phyloP scores from a whole-genome alignment of 1,140 invertebrate species.

The Drosophila yakuba region DNA sequence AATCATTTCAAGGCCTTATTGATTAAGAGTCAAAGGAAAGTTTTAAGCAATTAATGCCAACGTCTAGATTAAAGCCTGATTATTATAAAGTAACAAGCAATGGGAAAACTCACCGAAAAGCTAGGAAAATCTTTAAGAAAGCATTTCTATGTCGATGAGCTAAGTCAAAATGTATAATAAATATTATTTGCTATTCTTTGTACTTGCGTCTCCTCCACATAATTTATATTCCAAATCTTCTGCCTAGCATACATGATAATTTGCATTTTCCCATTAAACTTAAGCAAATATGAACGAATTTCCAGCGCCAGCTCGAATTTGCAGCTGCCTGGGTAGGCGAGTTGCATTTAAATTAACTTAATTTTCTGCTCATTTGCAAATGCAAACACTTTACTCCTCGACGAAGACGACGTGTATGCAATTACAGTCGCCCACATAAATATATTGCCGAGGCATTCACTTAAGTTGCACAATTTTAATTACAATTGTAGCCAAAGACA shows the following conservation, averaged over 20 bases:
- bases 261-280: slow-evolving; percentile 6
- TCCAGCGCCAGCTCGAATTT: slow-evolving; percentile 8
- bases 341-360: slow-evolving; percentile 67
- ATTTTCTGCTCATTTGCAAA: slow-evolving; percentile 70
- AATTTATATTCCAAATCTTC: not conserved
- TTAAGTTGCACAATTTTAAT: slow-evolving; percentile 65
- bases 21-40: slow-evolving; percentile 26
- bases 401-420: slow-evolving; percentile 12
- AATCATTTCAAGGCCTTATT: slow-evolving; percentile 15
- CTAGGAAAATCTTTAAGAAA: no score
- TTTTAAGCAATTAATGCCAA: slow-evolving; percentile 13
- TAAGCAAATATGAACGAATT: slow-evolving; percentile 11
- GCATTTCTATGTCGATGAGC: no score
- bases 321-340: slow-evolving; percentile 24
- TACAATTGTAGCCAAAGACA: slow-evolving; percentile 51
- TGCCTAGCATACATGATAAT: not conserved
- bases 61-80: not conserved
- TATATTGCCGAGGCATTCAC: slow-evolving; percentile 48
- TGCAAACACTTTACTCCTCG: slow-evolving; percentile 29
- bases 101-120: not conserved
- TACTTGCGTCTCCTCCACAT: not conserved
- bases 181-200: not conserved
- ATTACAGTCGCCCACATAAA: slow-evolving; percentile 63
- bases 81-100: not conserved
- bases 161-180: no score